phyloP scores from a whole-genome alignment of 2,888 invertebrate genomes.

The Tachystola acroxantha region DNA sequence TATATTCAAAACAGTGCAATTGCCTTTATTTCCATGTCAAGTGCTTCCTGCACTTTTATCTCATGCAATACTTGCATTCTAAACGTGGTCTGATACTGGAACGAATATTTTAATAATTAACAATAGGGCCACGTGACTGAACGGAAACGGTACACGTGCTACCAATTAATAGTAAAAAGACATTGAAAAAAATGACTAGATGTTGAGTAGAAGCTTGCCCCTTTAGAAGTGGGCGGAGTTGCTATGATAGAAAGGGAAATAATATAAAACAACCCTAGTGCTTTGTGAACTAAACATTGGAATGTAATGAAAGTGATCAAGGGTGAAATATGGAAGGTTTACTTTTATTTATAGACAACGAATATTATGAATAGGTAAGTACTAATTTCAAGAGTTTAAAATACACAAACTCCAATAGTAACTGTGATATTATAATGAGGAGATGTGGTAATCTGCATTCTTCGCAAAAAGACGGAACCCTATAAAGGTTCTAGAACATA shows the following conservation, averaged over 20 bases:
- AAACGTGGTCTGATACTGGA: slow-evolving; percentile 32
- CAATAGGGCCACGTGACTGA: slow-evolving; percentile 65
- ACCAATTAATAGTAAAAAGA: slow-evolving; percentile 64
- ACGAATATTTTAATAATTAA: slow-evolving; percentile 65
- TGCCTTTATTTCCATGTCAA: slow-evolving; percentile 51
- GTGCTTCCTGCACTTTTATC: slow-evolving; percentile 43
- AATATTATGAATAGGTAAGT: no score
- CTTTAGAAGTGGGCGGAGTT: slow-evolving; percentile 41
- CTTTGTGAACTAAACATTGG: neutral
- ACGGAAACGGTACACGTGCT: slow-evolving; percentile 70
- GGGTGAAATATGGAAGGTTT: neutral
- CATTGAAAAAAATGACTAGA: slow-evolving; percentile 47
- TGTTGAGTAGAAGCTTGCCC: slow-evolving; percentile 37
- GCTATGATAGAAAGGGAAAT: slow-evolving; percentile 32
- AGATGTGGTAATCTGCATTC: no score
- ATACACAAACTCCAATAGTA: no score
- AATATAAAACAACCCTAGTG: neutral
- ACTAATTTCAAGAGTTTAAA: no score
- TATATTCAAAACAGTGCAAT: slow-evolving; percentile 25
- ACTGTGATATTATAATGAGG: no score
- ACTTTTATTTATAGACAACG: neutral
- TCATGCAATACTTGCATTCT: slow-evolving; percentile 37
- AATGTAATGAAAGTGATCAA: slow-evolving; percentile 1
- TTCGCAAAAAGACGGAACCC: no score
- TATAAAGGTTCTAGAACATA: no score